Percentiles rank a stretch among this genome's conserved stretches.
Evolutionary conservation across 1,140 invertebrate genomes (phyloP).

Genomic region (Micrasema longulum): DNA sequence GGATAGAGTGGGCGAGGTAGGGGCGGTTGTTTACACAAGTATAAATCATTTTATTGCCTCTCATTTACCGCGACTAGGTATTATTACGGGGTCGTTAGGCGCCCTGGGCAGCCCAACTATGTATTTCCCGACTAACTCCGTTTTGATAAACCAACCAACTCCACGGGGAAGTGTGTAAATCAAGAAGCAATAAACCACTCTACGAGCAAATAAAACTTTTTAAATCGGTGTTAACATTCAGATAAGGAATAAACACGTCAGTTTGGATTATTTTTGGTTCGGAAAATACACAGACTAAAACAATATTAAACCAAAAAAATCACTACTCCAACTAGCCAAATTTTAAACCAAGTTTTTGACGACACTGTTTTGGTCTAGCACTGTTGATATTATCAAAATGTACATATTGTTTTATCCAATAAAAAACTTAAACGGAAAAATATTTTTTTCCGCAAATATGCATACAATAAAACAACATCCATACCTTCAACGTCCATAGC

Average conservation of each 20-base stretch:
- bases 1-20: background rate
- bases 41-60: constrained; percentile 46
- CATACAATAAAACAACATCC: too few species aligned
- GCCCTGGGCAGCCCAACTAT: background rate
- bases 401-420: too few species aligned
- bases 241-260: constrained; percentile 9
- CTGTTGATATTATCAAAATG: too few species aligned
- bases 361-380: too few species aligned
- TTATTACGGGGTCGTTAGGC: constrained; percentile 27
- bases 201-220: constrained; percentile 23
- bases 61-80: constrained; percentile 33
- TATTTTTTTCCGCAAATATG: too few species aligned
- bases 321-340: too few species aligned
- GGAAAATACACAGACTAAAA: too few species aligned
- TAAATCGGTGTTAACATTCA: background rate
- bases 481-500: too few species aligned
- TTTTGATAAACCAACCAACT: constrained; percentile 12
- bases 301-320: too few species aligned
- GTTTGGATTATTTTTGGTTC: too few species aligned
- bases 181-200: constrained; percentile 20
- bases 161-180: constrained; percentile 13
- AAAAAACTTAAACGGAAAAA: too few species aligned
- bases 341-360: too few species aligned
- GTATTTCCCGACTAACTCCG: background rate
- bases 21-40: constrained; percentile 31